A percentile compares a stretch with the other conserved stretches of the same genome.
These are phyloP conservation scores for Drosophila ezoana DNA, from an alignment of 2,888 invertebrate genomes.

Conservation along the genomic window DNA sequence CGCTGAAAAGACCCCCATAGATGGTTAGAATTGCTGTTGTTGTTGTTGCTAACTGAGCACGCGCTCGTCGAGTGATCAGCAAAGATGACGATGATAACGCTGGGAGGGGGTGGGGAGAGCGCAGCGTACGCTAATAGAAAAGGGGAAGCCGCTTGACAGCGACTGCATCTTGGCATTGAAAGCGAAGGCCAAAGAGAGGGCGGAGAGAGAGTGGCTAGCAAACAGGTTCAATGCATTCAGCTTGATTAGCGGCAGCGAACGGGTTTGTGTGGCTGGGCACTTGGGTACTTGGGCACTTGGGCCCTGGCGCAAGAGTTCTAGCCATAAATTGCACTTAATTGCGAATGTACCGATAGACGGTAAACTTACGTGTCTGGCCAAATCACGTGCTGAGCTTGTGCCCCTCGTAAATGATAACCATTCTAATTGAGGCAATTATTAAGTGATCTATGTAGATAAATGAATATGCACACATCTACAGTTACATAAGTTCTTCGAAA, in stretches of 20 bases:
- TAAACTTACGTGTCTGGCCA: conserved; percentile 11
- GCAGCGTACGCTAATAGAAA: conserved; percentile 37
- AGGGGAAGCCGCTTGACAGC: conserved; percentile 27
- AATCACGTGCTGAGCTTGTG: conserved; percentile 52
- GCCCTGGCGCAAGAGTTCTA: conserved; percentile 29
- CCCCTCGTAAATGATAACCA: conserved; percentile 14
- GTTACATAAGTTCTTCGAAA: conserved; percentile 1
- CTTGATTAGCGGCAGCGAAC: conserved; percentile 47
- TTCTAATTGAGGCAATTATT: conserved; percentile 19
- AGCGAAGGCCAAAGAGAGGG: conserved; percentile 2
- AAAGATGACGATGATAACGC: conserved; percentile 41
- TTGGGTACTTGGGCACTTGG: background rate
- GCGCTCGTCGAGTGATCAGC: conserved; percentile 78
- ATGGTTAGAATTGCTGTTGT: conserved; percentile 60
- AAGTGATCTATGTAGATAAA: conserved; percentile 3
- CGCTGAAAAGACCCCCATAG: conserved; percentile 40
- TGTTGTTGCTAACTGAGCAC: conserved; percentile 64
- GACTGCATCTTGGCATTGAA: conserved; percentile 41
- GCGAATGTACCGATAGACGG: conserved; percentile 25
- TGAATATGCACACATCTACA: background rate
- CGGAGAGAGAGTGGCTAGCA: conserved; percentile 6
- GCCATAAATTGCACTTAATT: conserved; percentile 67
- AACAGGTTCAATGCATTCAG: conserved; percentile 77
- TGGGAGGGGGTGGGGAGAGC: background rate
- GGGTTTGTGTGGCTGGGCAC: conserved; percentile 15